A percentile compares a stretch with the other conserved stretches of the same genome.
phyloP scores from a whole-genome alignment of 2,113 vertebrate genomes.

The Oxygymnocypris stewartii region DNA sequence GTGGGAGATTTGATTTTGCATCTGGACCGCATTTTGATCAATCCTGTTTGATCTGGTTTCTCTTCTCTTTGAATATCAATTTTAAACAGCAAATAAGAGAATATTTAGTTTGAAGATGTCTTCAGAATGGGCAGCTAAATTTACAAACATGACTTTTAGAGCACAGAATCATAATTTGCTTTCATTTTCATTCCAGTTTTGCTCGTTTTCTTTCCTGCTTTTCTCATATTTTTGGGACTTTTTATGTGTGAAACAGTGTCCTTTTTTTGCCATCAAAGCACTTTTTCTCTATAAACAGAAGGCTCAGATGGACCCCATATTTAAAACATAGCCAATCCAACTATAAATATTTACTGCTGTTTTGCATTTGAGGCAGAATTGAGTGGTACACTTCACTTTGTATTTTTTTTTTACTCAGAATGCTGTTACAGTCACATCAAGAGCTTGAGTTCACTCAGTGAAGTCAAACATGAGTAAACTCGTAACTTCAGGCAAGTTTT shows the following conservation, averaged over 20 bases:
- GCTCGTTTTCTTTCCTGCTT: constrained; percentile 23
- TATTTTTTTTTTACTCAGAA: constrained; percentile 31
- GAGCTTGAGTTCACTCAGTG: constrained; percentile 17
- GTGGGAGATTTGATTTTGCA: no score
- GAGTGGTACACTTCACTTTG: background rate
- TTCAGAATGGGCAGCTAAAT: background rate
- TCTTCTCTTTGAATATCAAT: background rate
- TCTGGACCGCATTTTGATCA: background rate
- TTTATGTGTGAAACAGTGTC: background rate
- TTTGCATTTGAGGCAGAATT: constrained; percentile 34
- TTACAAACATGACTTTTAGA: constrained; percentile 13
- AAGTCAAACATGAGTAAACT: constrained; percentile 37
- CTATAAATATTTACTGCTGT: constrained; percentile 63
- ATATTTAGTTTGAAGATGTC: background rate
- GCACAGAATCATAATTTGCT: constrained; percentile 35
- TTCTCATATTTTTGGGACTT: constrained; percentile 17
- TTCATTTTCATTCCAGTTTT: constrained; percentile 18
- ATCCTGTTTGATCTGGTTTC: background rate
- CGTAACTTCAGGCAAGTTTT: background rate
- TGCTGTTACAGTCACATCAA: constrained; percentile 10
- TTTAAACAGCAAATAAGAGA: background rate
- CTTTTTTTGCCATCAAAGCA: constrained; percentile 55
- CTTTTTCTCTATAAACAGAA: constrained; percentile 64
- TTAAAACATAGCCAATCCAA: constrained; percentile 50
- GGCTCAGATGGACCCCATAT: constrained; percentile 54